Evolutionary conservation across 2,888 invertebrate genomes (phyloP).

Genomic region (Brenthis hecate): DNA sequence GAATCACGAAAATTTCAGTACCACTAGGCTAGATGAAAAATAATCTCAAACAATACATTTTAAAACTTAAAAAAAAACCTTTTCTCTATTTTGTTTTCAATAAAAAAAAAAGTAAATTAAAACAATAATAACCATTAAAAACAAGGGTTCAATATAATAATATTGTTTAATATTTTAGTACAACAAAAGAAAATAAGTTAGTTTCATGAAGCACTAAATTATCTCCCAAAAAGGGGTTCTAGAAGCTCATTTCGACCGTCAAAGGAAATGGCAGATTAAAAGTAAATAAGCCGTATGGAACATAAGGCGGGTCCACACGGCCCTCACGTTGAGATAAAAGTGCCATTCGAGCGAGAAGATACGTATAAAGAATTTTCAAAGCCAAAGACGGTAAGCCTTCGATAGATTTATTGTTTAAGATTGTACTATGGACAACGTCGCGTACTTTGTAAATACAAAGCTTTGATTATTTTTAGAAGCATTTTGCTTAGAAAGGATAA

Average conservation of each 20-base stretch:
- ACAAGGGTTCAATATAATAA: too few relatives aligned
- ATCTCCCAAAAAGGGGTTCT: constrained; percentile 32
- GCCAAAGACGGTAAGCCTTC: constrained; percentile 46
- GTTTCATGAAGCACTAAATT: constrained; percentile 27
- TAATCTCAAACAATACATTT: too few relatives aligned
- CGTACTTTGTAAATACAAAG: constrained; percentile 42
- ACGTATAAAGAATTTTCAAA: constrained; percentile 59
- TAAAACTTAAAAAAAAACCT: too few relatives aligned
- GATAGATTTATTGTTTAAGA: constrained; percentile 70
- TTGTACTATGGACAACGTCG: constrained; percentile 52
- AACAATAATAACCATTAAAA: background rate
- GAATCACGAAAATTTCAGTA: too few relatives aligned
- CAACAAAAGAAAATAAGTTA: constrained; percentile 7
- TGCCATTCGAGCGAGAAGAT: constrained; percentile 61
- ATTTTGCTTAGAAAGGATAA: constrained; percentile 4
- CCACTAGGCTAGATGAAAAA: too few relatives aligned
- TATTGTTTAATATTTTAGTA: background rate
- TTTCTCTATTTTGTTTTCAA: too few relatives aligned
- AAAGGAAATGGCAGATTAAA: constrained; percentile 39
- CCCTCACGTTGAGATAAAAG: constrained; percentile 41
- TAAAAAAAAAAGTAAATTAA: background rate
- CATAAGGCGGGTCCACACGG: constrained; percentile 28
- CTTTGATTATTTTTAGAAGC: constrained; percentile 32
- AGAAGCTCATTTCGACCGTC: constrained; percentile 38
- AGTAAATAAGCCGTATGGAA: constrained; percentile 39